A percentile compares a stretch with the other conserved stretches of the same genome.
Conservation (phyloP, 2,797 vertebrate genomes). For the Urosaurus nigricauda region DNA sequence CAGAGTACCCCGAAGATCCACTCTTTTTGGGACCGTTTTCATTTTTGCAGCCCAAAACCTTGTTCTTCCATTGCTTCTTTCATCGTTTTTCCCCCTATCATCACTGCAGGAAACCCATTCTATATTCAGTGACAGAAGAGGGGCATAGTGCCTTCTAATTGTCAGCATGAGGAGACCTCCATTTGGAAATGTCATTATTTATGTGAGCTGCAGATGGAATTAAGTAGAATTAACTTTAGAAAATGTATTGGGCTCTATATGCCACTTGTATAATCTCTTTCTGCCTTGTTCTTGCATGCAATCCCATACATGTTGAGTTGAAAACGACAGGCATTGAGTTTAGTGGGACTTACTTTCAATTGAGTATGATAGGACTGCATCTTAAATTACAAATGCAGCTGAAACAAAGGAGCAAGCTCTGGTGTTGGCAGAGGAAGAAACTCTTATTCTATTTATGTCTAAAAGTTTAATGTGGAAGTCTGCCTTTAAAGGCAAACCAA, state of each 20-base stretch:
- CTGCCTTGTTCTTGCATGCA: not conserved
- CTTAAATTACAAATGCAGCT: constrained; percentile 10
- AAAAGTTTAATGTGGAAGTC: constrained; percentile 52
- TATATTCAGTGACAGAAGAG: too few species aligned
- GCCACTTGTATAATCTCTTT: not conserved
- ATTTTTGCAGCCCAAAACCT: too few species aligned
- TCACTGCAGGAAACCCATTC: too few species aligned
- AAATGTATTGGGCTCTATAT: not conserved
- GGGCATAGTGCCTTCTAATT: too few species aligned
- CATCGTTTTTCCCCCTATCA: too few species aligned
- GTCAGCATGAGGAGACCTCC: too few species aligned
- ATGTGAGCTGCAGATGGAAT: not conserved
- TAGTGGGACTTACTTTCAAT: not conserved
- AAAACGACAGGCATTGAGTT: not conserved
- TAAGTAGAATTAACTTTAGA: not conserved
- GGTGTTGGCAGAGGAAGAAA: too few species aligned
- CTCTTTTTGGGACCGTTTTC: too few species aligned
- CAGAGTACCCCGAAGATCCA: too few species aligned
- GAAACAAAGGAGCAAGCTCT: constrained; percentile 18
- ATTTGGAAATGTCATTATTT: not conserved
- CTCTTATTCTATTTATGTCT: constrained; percentile 54
- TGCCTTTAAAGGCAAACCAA: constrained; percentile 65
- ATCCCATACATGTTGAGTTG: not conserved
- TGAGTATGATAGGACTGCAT: not conserved
- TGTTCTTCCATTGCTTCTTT: too few species aligned